These are phyloP conservation scores for Mactra quadrangularis DNA, from an alignment of 1,140 invertebrate species.

Conservation along the genomic window DNA sequence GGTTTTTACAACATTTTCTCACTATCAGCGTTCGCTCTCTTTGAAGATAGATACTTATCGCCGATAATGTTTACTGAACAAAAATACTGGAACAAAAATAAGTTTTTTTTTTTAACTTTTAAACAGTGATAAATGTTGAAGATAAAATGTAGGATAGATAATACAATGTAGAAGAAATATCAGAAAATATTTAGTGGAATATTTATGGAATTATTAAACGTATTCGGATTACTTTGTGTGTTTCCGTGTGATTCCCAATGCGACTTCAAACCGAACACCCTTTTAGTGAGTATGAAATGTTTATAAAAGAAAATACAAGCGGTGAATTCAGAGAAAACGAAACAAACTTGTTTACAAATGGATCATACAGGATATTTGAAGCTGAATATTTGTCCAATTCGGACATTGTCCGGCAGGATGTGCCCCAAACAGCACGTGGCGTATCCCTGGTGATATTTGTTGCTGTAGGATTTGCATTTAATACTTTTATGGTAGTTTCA, in stretches of 20 bases:
- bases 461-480: constrained; percentile 72
- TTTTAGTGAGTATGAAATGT: constrained; percentile 15
- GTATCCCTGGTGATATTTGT: constrained; percentile 72
- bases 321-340: background rate
- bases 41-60: no score
- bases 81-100: background rate
- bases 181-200: constrained; percentile 4
- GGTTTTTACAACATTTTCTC: no score
- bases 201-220: constrained; percentile 2
- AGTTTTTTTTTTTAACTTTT: background rate
- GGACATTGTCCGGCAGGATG: constrained; percentile 18
- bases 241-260: constrained; percentile 32
- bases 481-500: constrained; percentile 76
- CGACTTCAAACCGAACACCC: constrained; percentile 35
- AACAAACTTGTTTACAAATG: constrained; percentile 1
- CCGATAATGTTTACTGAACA: no score
- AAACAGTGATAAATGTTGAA: background rate
- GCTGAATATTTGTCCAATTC: constrained; percentile 3
- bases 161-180: background rate
- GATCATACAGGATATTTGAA: background rate
- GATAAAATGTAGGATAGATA: background rate
- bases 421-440: constrained; percentile 68
- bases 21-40: no score
- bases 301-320: constrained; percentile 35
- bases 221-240: background rate